Evolutionary conservation across 2,797 vertebrate genomes (phyloP).

Genomic region (Sebastes hubbsi): DNA sequence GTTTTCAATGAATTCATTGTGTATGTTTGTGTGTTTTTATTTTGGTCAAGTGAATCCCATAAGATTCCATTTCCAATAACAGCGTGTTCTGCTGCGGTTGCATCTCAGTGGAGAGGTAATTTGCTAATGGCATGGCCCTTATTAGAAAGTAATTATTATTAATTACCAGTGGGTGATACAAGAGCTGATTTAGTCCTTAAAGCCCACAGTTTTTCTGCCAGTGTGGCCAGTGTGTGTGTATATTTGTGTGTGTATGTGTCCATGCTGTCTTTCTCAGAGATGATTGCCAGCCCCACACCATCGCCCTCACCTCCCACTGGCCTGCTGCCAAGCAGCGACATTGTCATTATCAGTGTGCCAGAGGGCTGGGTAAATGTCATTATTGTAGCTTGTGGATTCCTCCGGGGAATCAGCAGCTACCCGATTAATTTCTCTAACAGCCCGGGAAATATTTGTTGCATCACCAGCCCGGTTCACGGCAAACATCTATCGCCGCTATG

Average conservation of each 20-base stretch:
- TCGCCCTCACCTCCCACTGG: constrained; percentile 75
- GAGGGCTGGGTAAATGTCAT: constrained; percentile 82
- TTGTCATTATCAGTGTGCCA: constrained; percentile 82
- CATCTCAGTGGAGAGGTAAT: constrained; percentile 74
- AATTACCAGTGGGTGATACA: constrained; percentile 76
- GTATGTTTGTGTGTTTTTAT: constrained; percentile 15
- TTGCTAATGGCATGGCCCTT: constrained; percentile 80
- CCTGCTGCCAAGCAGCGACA: constrained; percentile 76
- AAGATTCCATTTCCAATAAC: constrained; percentile 69
- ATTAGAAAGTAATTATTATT: constrained; percentile 83
- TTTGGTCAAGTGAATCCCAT: constrained; percentile 73
- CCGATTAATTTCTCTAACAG: constrained; percentile 85
- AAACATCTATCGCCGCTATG: constrained; percentile 84
- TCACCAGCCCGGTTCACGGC: constrained; percentile 74
- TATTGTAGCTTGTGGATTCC: constrained; percentile 79
- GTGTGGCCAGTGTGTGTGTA: constrained; percentile 50
- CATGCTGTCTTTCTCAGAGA: constrained; percentile 64
- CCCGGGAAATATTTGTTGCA: constrained; percentile 84
- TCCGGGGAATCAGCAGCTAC: constrained; percentile 78
- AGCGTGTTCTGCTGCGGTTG: constrained; percentile 63
- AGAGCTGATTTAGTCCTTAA: constrained; percentile 75
- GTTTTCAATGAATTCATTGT: constrained; percentile 57
- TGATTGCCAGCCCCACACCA: constrained; percentile 75
- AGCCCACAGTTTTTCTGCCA: constrained; percentile 53
- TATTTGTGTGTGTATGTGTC: constrained; percentile 40